Evolutionary conservation across 2,797 vertebrate species (phyloP), one percentile per base, ranked within the genome.

Genomic region (Melanotaenia pygmaea): DNA sequence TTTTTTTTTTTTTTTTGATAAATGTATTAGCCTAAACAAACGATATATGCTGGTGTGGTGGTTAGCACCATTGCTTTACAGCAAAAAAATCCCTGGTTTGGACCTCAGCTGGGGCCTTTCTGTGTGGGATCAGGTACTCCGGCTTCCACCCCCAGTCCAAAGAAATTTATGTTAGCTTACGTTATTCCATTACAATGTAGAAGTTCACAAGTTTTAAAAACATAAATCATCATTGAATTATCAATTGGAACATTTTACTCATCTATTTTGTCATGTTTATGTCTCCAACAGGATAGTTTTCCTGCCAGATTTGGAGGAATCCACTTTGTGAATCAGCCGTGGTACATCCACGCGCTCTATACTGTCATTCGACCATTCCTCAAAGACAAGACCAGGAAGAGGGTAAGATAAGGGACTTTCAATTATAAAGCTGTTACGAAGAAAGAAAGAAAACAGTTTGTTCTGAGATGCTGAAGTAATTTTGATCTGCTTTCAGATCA

Each of bases 311-410:
- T 99, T 74, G 98, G 98, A 94, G 98, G 98, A 71, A 99, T 99
- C 92, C 98, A 99, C 94, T 99, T 99, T 64, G 98, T 99, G 88
- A 99, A 99, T 88, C 98, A 99, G 81, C 98, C 98, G 0, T 99
- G 98, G 98, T 99, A 99, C 89, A 99, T 99, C 89, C 98, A 99
- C 61, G 98, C 98, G 32, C 93, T 99, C 30, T 99, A 99, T 92
- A 99, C 98, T 18, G 97, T 99, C 83, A 99, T 99, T 77, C 91
- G 98, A 8, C 98, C 98, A 62, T 99, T 99, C 90, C 94, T 99
- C 73, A 99, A 99, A 83, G 98, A 99, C 95, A 99, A 99, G 93
- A 99, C 98, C 82, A 94, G 98, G 79, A 99, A 99, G 95, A 95
- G 98, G 97, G 98, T 99, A 90, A 90, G 22, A 3, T 10, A 18